Evolutionary conservation across 2,888 invertebrate species (phyloP).

Genomic region (Hyppa rectilinea): DNA sequence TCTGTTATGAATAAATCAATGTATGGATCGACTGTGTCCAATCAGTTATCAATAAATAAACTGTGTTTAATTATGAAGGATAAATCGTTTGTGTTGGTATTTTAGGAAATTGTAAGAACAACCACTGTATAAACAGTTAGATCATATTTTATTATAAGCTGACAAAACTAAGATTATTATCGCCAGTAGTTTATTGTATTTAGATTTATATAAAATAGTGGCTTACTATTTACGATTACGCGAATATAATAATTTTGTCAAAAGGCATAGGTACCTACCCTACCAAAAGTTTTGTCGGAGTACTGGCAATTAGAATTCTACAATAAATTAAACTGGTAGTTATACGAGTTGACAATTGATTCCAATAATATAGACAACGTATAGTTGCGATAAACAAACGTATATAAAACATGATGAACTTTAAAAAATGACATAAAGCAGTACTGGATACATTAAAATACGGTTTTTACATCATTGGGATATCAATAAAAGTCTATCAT

Average conservation of each 20-base stretch:
- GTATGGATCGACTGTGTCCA: conserved; percentile 33
- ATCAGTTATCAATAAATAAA: conserved; percentile 49
- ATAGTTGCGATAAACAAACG: not conserved
- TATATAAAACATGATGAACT: conserved; percentile 1
- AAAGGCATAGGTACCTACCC: not conserved
- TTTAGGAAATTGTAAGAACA: conserved; percentile 35
- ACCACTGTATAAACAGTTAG: conserved; percentile 9
- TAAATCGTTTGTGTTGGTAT: conserved; percentile 36
- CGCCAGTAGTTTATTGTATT: conserved; percentile 48
- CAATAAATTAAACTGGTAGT: not conserved
- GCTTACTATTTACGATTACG: conserved; percentile 30
- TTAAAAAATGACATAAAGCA: conserved; percentile 16
- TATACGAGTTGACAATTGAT: not conserved
- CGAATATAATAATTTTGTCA: conserved; percentile 31
- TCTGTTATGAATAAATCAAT: conserved; percentile 39
- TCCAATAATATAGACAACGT: not conserved
- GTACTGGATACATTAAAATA: not conserved
- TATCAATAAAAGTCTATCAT: conserved; percentile 24
- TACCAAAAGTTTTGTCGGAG: not conserved
- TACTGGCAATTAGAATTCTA: conserved; percentile 1
- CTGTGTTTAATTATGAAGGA: conserved; percentile 39
- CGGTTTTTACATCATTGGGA: not conserved
- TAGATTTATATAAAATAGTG: conserved; percentile 37
- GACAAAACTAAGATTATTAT: conserved; percentile 51
- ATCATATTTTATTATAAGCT: conserved; percentile 49